Base-by-base conservation (phyloP, 1,140 invertebrate species). In the Zaprionus capensis region DNA sequence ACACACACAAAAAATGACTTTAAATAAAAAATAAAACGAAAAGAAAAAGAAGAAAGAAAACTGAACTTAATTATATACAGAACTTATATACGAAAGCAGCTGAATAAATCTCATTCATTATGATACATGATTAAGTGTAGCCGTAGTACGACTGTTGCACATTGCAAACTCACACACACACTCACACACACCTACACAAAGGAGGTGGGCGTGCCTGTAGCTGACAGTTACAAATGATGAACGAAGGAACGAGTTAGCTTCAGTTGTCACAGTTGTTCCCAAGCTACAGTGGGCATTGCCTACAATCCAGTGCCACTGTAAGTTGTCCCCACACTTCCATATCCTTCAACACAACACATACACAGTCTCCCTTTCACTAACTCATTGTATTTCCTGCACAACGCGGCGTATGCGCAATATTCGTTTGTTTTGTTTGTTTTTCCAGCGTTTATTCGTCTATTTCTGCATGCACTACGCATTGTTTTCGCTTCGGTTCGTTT, bases 71-170 rank as follows among this genome's bases (percentile, higher is more conserved):
- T 75, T 75, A 75, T 63, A 79, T 62, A 71, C 55, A 78, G 68
- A 80, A 62, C 53, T 62, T 53, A 81, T 78, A 78, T 77, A 71
- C 41, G 67, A 61, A 72, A 82, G 78, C 76, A 75, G 73, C 77
- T 82, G 81, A 87, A 80, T 61, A 68, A 61, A 61, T 61, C 41
- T 69, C 78, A 88, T 87, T 80, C 67, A 90, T 86, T 82, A 51
- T 88, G 63, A 88, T 75, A 71, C 83, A 87, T 76, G 71, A 73
- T 87, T 88, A 87, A 87, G 84, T 56, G 53, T 81, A 87, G 84
- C 53, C 66, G 71, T 88, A 88, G 81, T 69, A 76, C 78, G 84
- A 90, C 84, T 88, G 85, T 87, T 88, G 84, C 84, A 87, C 80
- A 74, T 63, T 77, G 36, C 69, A 86, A 38, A 82, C 63, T 73